Base-by-base conservation (phyloP, 1,140 invertebrate species). In the Lepidostoma basale region DNA sequence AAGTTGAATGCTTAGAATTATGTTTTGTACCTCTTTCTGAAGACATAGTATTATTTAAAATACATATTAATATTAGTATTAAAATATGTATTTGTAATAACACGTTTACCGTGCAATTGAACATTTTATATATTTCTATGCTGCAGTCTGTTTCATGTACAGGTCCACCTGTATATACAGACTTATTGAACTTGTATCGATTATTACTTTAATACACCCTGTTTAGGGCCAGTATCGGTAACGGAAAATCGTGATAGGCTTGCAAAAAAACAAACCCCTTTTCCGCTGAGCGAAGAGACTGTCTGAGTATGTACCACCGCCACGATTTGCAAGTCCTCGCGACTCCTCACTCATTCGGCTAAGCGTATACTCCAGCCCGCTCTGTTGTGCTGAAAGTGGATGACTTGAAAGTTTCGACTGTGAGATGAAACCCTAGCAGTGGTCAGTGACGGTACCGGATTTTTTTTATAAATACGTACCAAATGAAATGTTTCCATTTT, bases 241-340 rank as follows among this genome's bases (percentile, higher is more conserved):
- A 49, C n/a, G 45, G 18, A 49, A 49, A 49, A 49, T 49, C 45
- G 22, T 49, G 60, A 63, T 63, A 63, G 60, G 60, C 60, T 63
- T 49, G 40, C 60, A 56, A 63, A 69, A 68, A 63, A 69, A 54
- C 59, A 69, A 69, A 69, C 45, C 60, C 59, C 49, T 44, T 63
- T 69, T 69, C 20, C 60, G 67, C 67, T 69, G 67, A 69, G 62
- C 63, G n/a, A n/a, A n/a, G n/a, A 69, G 67, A 63, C 67, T 62
- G 67, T 69, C 67, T 69, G 67, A 62, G 67, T 45, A 58, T 40
- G 59, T 69, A 69, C 60, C 52, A 3, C 45, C 23, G 45, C 22
- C 40, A 54, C 65, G 39, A 44, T 39, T 30, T 59, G 40, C 54
- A 67, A 67, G 65, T 65, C 62, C 18, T 16, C 39, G n/a, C 9